Evolutionary conservation across 92 coral and sea anemone genomes (phyloP).

Genomic region (Palythoa caribaeorum): DNA sequence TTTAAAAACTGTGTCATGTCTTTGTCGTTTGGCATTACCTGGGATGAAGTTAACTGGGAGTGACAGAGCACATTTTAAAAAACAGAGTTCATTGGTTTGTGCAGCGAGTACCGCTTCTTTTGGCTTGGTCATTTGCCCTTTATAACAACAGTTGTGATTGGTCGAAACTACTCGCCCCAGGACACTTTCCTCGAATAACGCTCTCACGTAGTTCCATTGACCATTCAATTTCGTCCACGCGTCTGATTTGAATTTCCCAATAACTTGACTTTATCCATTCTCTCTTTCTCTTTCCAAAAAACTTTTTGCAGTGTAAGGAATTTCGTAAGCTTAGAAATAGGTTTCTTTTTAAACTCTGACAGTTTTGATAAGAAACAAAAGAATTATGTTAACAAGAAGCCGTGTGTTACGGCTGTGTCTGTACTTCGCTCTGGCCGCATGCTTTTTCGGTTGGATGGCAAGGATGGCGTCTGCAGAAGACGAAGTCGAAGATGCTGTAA

Average conservation of each 20-base stretch:
- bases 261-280: slow-evolving; percentile 44
- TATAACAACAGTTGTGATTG: too few relatives aligned
- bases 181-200: too few relatives aligned
- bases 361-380: not conserved
- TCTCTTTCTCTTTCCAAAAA: slow-evolving; percentile 24
- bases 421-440: slow-evolving; percentile 49
- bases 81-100: too few relatives aligned
- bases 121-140: too few relatives aligned
- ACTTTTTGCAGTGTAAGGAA: slow-evolving; percentile 44
- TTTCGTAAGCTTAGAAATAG: not conserved
- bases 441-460: slow-evolving; percentile 52
- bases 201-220: too few relatives aligned
- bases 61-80: too few relatives aligned
- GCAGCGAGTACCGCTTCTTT: too few relatives aligned
- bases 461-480: slow-evolving; percentile 63
- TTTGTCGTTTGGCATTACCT: too few relatives aligned
- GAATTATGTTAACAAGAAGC: slow-evolving; percentile 21
- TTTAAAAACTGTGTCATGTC: too few relatives aligned
- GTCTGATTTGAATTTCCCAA: slow-evolving; percentile 76
- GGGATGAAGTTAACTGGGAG: too few relatives aligned
- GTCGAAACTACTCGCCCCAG: too few relatives aligned
- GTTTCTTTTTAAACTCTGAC: not conserved
- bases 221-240: slow-evolving; percentile 95
- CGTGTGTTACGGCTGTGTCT: slow-evolving; percentile 49
- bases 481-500: slow-evolving; percentile 69